Evolutionary conservation across 2,888 invertebrate species (phyloP).

Genomic region (Zeuzera pyrina): DNA sequence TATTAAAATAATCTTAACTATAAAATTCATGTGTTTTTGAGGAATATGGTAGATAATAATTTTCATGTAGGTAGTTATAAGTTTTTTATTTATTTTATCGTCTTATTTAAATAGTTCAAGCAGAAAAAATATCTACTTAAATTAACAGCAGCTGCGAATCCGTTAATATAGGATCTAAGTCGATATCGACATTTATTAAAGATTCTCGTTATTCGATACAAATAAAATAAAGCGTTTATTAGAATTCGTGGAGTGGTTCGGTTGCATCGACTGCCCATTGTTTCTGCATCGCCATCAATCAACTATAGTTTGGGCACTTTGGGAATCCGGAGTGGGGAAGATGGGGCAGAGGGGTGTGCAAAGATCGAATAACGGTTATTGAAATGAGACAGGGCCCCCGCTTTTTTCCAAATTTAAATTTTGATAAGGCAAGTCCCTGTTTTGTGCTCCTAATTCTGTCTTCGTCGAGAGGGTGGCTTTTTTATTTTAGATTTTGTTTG

Average conservation of each 20-base stretch:
- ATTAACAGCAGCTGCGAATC: conserved; percentile 40
- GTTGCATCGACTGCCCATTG: conserved; percentile 60
- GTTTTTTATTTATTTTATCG: too few relatives aligned
- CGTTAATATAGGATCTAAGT: conserved; percentile 55
- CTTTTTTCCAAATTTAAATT: conserved; percentile 73
- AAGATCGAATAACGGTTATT: conserved; percentile 68
- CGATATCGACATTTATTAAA: conserved; percentile 62
- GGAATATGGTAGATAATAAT: too few relatives aligned
- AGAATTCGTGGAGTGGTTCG: conserved; percentile 63
- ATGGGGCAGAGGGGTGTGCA: conserved; percentile 22
- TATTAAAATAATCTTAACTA: too few relatives aligned
- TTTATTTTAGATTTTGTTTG: conserved; percentile 38
- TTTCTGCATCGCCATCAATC: conserved; percentile 68
- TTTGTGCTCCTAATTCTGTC: conserved; percentile 54
- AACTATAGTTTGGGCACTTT: conserved; percentile 42
- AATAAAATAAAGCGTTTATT: conserved; percentile 72
- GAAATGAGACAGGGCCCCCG: conserved; percentile 67
- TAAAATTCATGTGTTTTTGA: too few relatives aligned
- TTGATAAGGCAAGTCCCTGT: conserved; percentile 70
- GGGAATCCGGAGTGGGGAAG: conserved; percentile 24
- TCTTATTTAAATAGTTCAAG: too few relatives aligned
- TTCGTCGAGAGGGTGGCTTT: conserved; percentile 48
- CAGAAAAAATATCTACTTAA: too few relatives aligned
- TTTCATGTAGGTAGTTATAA: too few relatives aligned
- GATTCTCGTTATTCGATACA: conserved; percentile 52